phyloP scores from a whole-genome alignment of 2,888 invertebrate species.

The Drosophila tanythrix region DNA sequence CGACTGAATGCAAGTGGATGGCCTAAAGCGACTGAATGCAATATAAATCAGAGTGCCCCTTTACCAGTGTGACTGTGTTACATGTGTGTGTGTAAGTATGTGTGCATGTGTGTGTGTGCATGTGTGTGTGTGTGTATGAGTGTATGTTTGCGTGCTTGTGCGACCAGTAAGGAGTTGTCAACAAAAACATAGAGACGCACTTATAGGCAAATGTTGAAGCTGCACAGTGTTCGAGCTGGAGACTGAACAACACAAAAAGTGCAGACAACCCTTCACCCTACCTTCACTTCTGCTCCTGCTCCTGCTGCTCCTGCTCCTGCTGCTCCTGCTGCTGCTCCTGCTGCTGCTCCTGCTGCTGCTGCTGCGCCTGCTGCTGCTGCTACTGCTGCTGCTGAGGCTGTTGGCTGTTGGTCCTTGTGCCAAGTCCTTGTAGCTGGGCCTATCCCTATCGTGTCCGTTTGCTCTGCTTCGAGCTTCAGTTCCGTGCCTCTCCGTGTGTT shows the following conservation, averaged over 20 bases:
- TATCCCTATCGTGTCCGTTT: slow-evolving; percentile 17
- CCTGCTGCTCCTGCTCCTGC: neutral
- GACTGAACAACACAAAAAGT: slow-evolving; percentile 59
- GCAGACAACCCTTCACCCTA: slow-evolving; percentile 45
- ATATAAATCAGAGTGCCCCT: slow-evolving; percentile 50
- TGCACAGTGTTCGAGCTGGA: slow-evolving; percentile 34
- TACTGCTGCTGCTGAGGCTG: slow-evolving; percentile 44
- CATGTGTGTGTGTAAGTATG: slow-evolving; percentile 3
- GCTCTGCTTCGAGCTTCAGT: slow-evolving; percentile 25
- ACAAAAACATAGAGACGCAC: slow-evolving; percentile 78
- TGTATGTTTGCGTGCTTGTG: slow-evolving; percentile 40
- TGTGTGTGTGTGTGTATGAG: slow-evolving; percentile 21
- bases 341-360: slow-evolving; percentile 45
- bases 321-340: slow-evolving; percentile 29
- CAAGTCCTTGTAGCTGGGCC: slow-evolving; percentile 28
- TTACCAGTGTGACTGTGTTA: slow-evolving; percentile 6
- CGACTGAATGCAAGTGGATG: slow-evolving; percentile 36
- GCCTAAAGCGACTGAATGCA: slow-evolving; percentile 35
- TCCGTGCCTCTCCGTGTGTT: slow-evolving; percentile 54
- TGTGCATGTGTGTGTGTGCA: slow-evolving; percentile 9
- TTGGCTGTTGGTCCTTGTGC: slow-evolving; percentile 8
- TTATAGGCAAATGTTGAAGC: slow-evolving; percentile 60
- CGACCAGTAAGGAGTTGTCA: slow-evolving; percentile 72
- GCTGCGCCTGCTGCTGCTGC: slow-evolving; percentile 10
- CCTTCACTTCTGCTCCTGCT: neutral